A percentile compares a stretch with the other conserved stretches of the same genome.
Evolutionary conservation across 2,888 invertebrate species (phyloP).

Genomic region (Morinoia aosen): DNA sequence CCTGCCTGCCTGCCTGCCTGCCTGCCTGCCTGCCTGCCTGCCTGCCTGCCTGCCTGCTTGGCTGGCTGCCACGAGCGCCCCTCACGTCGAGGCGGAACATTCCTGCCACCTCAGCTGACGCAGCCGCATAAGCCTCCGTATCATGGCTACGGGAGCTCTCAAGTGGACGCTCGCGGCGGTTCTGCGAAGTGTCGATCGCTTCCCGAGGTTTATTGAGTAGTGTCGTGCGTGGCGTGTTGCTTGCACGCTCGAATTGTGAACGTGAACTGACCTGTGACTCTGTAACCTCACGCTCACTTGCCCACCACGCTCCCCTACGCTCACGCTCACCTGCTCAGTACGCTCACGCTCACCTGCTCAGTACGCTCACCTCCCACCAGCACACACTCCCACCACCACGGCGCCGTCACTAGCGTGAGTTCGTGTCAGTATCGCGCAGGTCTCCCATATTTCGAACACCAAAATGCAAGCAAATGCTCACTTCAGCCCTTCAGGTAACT

Average conservation of each 20-base stretch:
- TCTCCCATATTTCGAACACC: background rate
- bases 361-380: background rate
- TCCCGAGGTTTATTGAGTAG: background rate
- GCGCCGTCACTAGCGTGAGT: background rate
- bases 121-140: background rate
- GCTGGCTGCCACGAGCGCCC: background rate
- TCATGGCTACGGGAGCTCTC: background rate
- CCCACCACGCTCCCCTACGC: background rate
- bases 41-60: slow-evolving; percentile 4
- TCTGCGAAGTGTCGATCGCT: background rate
- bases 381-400: background rate
- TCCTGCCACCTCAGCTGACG: too few species aligned
- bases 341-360: background rate
- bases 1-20: background rate
- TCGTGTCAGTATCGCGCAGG: background rate
- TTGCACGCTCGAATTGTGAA: too few species aligned
- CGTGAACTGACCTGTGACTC: too few species aligned
- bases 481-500: too few species aligned
- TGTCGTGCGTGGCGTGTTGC: background rate
- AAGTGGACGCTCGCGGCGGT: background rate
- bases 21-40: background rate
- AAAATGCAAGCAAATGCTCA: background rate
- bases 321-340: background rate
- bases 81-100: too few species aligned
- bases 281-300: background rate